A percentile compares a stretch with the other conserved stretches of the same genome.
These are phyloP conservation scores for Serranus cabrilla DNA, from an alignment of 2,797 vertebrate genomes.

Conservation along the genomic window DNA sequence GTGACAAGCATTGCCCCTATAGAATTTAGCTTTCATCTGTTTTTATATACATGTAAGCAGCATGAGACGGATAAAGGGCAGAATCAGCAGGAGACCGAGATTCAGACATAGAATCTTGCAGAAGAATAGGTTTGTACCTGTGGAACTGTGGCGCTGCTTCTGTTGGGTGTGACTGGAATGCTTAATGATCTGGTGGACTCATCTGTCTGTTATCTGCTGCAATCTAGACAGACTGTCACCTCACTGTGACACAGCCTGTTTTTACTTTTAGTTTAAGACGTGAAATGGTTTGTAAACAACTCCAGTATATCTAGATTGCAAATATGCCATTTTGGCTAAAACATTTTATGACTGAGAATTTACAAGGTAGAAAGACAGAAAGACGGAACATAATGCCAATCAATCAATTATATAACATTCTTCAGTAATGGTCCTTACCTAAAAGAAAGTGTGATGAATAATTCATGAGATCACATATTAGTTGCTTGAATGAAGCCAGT, in stretches of 20 bases:
- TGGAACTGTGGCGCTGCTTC: conserved; percentile 16
- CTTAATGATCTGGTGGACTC: conserved; percentile 11
- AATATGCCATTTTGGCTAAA: neutral
- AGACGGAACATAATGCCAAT: neutral
- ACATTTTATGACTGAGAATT: conserved; percentile 1
- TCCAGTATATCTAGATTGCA: neutral
- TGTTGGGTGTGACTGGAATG: conserved; percentile 50
- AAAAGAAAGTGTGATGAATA: conserved; percentile 1
- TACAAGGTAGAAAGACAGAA: neutral
- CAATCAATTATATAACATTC: neutral
- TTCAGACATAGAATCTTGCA: conserved; percentile 2
- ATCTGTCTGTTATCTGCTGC: conserved; percentile 39
- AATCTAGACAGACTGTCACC: conserved; percentile 31
- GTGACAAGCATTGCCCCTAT: neutral
- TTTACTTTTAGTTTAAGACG: conserved; percentile 14
- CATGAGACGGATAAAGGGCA: conserved; percentile 3
- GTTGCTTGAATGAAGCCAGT: neutral
- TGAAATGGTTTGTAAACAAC: conserved; percentile 22
- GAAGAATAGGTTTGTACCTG: neutral
- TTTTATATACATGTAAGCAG: conserved; percentile 17
- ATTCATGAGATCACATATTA: conserved; percentile 13
- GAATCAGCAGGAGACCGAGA: conserved; percentile 2
- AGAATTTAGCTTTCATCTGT: neutral
- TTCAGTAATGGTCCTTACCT: conserved; percentile 9
- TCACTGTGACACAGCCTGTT: conserved; percentile 18